A percentile compares a stretch with the other conserved stretches of the same genome.
Conservation (phyloP, 2,888 invertebrate genomes). For the Leptopilina drosophilae region DNA sequence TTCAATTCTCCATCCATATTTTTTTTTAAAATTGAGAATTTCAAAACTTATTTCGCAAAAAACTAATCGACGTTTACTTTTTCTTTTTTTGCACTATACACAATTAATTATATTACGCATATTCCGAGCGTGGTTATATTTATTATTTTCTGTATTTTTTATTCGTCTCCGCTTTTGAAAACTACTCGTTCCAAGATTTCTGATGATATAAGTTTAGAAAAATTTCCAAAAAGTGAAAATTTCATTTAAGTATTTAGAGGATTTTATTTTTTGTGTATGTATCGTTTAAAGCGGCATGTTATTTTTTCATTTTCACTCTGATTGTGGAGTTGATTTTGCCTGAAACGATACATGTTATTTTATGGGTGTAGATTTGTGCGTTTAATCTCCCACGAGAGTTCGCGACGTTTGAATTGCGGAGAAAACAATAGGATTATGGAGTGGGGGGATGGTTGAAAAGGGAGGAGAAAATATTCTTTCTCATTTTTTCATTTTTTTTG, state of each 20-base stretch:
- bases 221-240: conserved; percentile 18
- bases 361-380: conserved; percentile 32
- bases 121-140: conserved; percentile 12
- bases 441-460: neutral
- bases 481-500: neutral
- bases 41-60: conserved; percentile 14
- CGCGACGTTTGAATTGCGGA: conserved; percentile 31
- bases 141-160: neutral
- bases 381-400: conserved; percentile 39
- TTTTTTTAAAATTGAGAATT: conserved; percentile 10
- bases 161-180: neutral
- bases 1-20: neutral
- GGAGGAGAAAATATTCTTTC: neutral
- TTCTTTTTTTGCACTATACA: neutral
- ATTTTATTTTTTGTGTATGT: neutral
- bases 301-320: neutral
- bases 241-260: conserved; percentile 8
- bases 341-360: neutral
- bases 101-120: conserved; percentile 32
- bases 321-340: conserved; percentile 24
- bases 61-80: conserved; percentile 28
- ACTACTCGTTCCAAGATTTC: conserved; percentile 1
- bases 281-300: conserved; percentile 11
- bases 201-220: conserved; percentile 23
- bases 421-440: neutral